Evolutionary conservation across 2,113 vertebrate species (phyloP), one percentile per base, ranked within the genome.

Genomic region (Zosterops borbonicus): DNA sequence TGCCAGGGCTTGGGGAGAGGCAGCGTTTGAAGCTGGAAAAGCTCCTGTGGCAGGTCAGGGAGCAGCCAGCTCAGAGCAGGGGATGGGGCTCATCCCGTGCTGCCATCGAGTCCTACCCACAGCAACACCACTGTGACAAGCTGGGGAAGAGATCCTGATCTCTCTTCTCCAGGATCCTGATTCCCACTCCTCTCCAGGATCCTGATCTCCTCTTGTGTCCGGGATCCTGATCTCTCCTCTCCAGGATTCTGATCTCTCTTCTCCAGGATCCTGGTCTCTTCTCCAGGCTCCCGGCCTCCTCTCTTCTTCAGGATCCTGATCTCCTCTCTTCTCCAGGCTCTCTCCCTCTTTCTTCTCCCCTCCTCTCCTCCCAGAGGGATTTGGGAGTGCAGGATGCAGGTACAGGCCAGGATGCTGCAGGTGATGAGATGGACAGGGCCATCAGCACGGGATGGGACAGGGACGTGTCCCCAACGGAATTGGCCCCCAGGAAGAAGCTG

Each of bases 41-140:
- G 47, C 14, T 14, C 14, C 27, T 37, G 78, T 15, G 71, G 12
- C 12, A 0, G 9, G 20, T 2, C 65, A 27, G 69, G 77, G 52
- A 80, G 47, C 65, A 53, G 50, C 52, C 44, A 41, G 47, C 17
- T 79, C 29, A 2, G 63, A 27, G 14, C 0, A 6, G n/a, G 18
- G 53, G 21, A 46, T 53, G 8, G 28, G 16, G 27, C 31, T 83
- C 9, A 0, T 56, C 29, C 33, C 35, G 52, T 52, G 31, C 64
- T 56, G 59, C 46, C 73, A 5, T 22, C 1, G 0, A 5, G 12
- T 63, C 33, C 6, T 1, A 1, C 16, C 23, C 1, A 0, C 0
- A 2, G 63, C 23, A 37, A 37, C 55, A 27, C 2, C 29, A 0
- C 70, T 2, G 47, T 17, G 25, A 35, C 1, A 2, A 59, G 64